A percentile compares a stretch with the other conserved stretches of the same genome.
phyloP scores from a whole-genome alignment of 2,113 vertebrate species.

The Syngnathus typhle region DNA sequence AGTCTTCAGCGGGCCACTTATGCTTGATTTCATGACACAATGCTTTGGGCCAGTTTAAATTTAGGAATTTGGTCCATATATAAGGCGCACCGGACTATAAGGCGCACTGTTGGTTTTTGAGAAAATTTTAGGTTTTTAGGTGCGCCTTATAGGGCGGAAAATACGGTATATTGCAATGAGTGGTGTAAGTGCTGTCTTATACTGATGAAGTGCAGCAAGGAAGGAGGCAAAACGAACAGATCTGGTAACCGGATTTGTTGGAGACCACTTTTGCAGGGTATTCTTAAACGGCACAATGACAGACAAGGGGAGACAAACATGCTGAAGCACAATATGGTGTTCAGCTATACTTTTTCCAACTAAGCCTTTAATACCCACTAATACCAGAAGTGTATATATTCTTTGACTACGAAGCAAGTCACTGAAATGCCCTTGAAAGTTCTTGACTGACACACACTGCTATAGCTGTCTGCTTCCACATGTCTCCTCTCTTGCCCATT shows the following conservation, averaged over 20 bases:
- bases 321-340: neutral
- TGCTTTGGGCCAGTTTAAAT: no score
- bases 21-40: no score
- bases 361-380: conserved; percentile 4
- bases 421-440: conserved; percentile 6
- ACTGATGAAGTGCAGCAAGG: neutral
- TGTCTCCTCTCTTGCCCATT: neutral
- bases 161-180: no score
- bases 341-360: neutral
- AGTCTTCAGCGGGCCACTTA: no score
- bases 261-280: no score
- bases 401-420: neutral
- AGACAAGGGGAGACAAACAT: neutral
- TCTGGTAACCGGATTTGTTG: neutral
- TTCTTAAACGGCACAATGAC: neutral
- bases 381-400: neutral
- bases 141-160: no score
- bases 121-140: no score
- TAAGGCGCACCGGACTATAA: no score
- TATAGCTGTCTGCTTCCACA: neutral
- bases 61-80: no score
- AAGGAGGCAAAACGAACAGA: neutral
- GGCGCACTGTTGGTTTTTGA: no score
- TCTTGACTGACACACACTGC: neutral
- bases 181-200: neutral